A percentile compares a stretch with the other conserved stretches of the same genome.
Conservation (phyloP, 2,888 invertebrate species). For the Tineola bisselliella region DNA sequence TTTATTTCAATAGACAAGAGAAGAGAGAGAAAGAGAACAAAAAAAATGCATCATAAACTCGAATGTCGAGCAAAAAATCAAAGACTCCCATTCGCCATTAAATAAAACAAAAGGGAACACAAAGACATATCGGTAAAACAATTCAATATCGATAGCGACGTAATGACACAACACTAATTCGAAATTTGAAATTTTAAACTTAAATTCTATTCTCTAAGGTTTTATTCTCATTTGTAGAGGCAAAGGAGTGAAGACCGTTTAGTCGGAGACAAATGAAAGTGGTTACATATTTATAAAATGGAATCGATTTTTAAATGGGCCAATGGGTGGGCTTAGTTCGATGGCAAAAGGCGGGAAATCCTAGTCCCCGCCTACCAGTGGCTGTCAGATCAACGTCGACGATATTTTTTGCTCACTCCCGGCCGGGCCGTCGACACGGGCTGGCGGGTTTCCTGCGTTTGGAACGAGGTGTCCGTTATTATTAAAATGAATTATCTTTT, state of each 20-base stretch:
- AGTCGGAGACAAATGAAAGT: conserved; percentile 36
- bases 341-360: conserved; percentile 1
- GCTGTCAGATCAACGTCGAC: conserved; percentile 55
- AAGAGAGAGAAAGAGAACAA: conserved; percentile 8
- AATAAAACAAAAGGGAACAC: conserved; percentile 65
- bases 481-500: too few species aligned
- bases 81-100: conserved; percentile 46
- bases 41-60: conserved; percentile 28
- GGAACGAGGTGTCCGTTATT: neutral
- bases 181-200: conserved; percentile 26
- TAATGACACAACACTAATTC: conserved; percentile 32
- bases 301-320: conserved; percentile 66
- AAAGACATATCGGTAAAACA: conserved; percentile 66
- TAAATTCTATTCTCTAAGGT: conserved; percentile 9
- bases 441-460: conserved; percentile 17
- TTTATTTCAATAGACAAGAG: conserved; percentile 35
- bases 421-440: conserved; percentile 38
- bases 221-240: neutral
- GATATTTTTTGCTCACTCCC: conserved; percentile 54
- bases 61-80: conserved; percentile 36
- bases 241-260: neutral
- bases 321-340: conserved; percentile 29
- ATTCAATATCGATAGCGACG: conserved; percentile 39
- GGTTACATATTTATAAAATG: conserved; percentile 68
- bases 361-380: conserved; percentile 17